phyloP scores from a whole-genome alignment of 2,888 invertebrate genomes.

The Macrophya alboannulata region DNA sequence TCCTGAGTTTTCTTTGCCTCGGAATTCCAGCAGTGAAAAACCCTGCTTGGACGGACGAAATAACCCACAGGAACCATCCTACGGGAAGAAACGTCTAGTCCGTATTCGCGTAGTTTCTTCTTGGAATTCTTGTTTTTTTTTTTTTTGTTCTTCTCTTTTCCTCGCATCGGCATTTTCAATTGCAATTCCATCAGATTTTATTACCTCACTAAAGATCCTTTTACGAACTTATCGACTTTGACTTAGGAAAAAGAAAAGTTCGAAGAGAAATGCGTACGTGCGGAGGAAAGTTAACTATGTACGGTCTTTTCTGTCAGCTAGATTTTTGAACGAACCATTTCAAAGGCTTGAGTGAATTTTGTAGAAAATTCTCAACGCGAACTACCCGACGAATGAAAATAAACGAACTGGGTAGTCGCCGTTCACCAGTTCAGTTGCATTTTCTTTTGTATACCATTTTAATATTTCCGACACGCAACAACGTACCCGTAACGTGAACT shows the following conservation, averaged over 20 bases:
- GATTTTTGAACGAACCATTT: slow-evolving; percentile 25
- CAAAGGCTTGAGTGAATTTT: slow-evolving; percentile 28
- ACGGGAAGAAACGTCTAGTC: slow-evolving; percentile 27
- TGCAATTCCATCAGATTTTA: slow-evolving; percentile 51
- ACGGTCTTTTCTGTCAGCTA: slow-evolving; percentile 25
- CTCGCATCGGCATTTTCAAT: slow-evolving; percentile 44
- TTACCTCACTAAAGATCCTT: slow-evolving; percentile 45
- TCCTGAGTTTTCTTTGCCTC: slow-evolving; percentile 21
- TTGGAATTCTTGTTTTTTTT: slow-evolving; percentile 13
- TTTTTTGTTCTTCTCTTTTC: neutral
- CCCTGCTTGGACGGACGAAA: slow-evolving; percentile 16
- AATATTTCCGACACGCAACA: slow-evolving; percentile 33
- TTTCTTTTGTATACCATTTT: slow-evolving; percentile 24
- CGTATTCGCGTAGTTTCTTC: slow-evolving; percentile 30
- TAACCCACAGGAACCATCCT: slow-evolving; percentile 37
- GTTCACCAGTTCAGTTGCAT: slow-evolving; percentile 24
- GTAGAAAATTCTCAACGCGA: slow-evolving; percentile 19
- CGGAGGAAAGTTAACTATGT: slow-evolving; percentile 40
- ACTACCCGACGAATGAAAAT: slow-evolving; percentile 23
- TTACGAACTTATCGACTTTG: slow-evolving; percentile 46
- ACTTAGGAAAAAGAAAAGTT: slow-evolving; percentile 35
- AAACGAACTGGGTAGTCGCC: neutral
- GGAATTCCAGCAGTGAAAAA: slow-evolving; percentile 26
- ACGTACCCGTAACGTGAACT: slow-evolving; percentile 16
- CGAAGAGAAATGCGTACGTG: slow-evolving; percentile 48